Base-by-base conservation (phyloP, 92 coral and sea anemone species). In the Porites evermanni region DNA sequence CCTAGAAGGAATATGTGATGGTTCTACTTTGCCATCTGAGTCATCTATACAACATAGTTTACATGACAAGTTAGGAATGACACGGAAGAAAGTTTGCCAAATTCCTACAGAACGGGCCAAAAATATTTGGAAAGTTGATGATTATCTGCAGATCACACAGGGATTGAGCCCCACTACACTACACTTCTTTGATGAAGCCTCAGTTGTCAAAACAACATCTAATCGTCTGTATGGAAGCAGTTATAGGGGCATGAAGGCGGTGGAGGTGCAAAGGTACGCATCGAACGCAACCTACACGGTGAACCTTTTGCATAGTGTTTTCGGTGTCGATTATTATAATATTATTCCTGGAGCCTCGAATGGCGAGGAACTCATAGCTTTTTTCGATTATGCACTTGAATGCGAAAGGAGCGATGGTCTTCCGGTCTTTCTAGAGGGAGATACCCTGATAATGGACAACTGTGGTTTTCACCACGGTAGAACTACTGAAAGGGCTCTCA, bases 391-490 rank as follows among this genome's bases (percentile, higher is more conserved):
- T 54, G 91, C 88, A 8, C 88, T 92, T 53, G 77, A 85, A 32
- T 38, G 86, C 61, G 59, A 73, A 79, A 78, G 91, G 32, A 71
- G 67, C 50, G 67, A 84, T 69, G 94, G 89, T 19, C 77, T 84
- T 32, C 79, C 84, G 5, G 83, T 88, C 70, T 64, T 92, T 54
- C 74, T 89, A 14, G 79, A 64, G 7, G 92, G 77, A 47, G 93
- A 92, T 70, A 73, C 79, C 10, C 53, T 92, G 56, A 76, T 92
- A 5, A 92, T 92, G 93, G 91, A 86, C 83, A 92, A 89, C 23
- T 92, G 95, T 76, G 93, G 91, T 3, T 89, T 92, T 56, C 91
- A 89, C 72, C 95, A 92, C 78, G 77, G 89, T 32, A 71, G 60
- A 63, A 50, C 77, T 29, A 77, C 89, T n/a, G 93, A 89, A 67